Conservation (phyloP, 2,888 invertebrate species). For the Sphaerophoria rueppellii region DNA sequence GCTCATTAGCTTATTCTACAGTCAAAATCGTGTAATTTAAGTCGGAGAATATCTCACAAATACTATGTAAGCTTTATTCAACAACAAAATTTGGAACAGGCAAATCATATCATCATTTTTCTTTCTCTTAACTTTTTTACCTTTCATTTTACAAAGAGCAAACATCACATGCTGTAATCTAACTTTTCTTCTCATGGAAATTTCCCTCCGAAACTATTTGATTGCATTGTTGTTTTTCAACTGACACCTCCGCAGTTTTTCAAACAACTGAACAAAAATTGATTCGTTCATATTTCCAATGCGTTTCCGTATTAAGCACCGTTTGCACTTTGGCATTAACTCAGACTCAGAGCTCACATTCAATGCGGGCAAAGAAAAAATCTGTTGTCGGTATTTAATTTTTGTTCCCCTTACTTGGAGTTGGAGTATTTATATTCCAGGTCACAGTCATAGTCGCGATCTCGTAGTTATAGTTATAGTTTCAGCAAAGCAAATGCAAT, state of each 20-base stretch:
- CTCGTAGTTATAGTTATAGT: background rate
- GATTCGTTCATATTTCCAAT: background rate
- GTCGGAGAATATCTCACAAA: too few relatives aligned
- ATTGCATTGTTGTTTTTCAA: background rate
- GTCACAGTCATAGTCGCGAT: constrained; percentile 1
- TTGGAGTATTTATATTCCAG: background rate
- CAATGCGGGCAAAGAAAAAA: constrained; percentile 8
- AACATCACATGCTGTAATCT: too few relatives aligned
- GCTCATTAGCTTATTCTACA: too few relatives aligned
- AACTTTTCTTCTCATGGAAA: too few relatives aligned
- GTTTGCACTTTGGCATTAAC: constrained; percentile 24
- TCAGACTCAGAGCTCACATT: background rate
- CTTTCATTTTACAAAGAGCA: too few relatives aligned
- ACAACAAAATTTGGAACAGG: too few relatives aligned
- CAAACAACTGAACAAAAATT: background rate
- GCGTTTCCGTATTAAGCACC: constrained; percentile 38
- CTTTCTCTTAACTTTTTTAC: too few relatives aligned
- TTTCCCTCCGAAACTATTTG: background rate
- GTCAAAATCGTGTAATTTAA: too few relatives aligned
- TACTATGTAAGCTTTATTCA: too few relatives aligned
- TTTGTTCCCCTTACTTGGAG: background rate
- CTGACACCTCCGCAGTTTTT: background rate
- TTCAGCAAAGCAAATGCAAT: constrained; percentile 21
- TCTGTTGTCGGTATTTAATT: background rate
- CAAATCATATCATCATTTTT: too few relatives aligned